These are phyloP conservation scores for Epinephelus moara DNA, from an alignment of 2,113 vertebrate species.

Conservation along the genomic window DNA sequence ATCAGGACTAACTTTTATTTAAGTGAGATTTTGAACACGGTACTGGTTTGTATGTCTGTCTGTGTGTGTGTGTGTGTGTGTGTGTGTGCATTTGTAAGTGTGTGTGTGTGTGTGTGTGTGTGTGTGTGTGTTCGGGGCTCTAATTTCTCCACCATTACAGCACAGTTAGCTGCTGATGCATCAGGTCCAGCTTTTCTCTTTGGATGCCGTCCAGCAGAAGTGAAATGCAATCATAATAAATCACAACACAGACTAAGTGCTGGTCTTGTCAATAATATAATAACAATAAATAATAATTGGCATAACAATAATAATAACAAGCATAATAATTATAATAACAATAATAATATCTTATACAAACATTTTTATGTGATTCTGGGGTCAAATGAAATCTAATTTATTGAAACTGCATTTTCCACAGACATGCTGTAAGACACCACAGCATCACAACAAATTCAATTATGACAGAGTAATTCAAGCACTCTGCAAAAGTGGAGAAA, in stretches of 20 bases:
- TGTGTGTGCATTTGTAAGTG: too few species aligned
- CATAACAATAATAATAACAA: background rate
- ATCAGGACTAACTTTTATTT: too few species aligned
- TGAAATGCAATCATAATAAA: constrained; percentile 33
- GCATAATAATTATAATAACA: background rate
- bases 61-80: too few species aligned
- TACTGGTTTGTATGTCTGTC: background rate
- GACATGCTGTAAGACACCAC: background rate
- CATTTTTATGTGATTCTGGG: background rate
- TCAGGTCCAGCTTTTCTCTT: constrained; percentile 15
- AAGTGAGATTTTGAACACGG: background rate
- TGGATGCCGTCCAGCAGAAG: constrained; percentile 24
- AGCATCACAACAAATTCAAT: constrained; percentile 17
- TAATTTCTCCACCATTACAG: constrained; percentile 9
- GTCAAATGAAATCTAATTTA: background rate
- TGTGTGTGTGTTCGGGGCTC: constrained; percentile 11
- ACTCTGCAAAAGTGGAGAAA: constrained; percentile 12
- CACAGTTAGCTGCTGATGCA: constrained; percentile 31
- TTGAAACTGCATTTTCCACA: background rate
- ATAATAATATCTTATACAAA: background rate
- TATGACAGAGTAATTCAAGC: background rate
- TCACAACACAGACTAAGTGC: constrained; percentile 17
- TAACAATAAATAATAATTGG: background rate
- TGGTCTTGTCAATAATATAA: constrained; percentile 3
- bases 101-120: background rate